A percentile compares a stretch with the other conserved stretches of the same genome.
Conservation (phyloP, 2,797 vertebrate species). For the Cirrhinus molitorella region DNA sequence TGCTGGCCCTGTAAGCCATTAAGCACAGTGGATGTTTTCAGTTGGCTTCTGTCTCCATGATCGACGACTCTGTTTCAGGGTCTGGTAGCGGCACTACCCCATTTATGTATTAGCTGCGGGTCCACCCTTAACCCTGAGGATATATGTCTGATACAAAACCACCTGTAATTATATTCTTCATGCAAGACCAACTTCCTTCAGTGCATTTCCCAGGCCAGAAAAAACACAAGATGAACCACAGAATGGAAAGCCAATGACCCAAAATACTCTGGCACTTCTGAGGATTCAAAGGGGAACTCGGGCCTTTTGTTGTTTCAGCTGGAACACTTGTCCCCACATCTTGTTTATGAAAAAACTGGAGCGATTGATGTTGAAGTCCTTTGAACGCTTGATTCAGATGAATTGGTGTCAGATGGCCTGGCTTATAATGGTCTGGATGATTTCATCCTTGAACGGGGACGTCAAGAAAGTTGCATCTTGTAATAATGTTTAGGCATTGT, state of each 20-base stretch:
- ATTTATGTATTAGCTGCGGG: constrained; percentile 70
- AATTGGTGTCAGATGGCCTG: constrained; percentile 57
- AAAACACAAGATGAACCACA: constrained; percentile 70
- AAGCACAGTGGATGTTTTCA: constrained; percentile 68
- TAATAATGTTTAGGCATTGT: constrained; percentile 28
- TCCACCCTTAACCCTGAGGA: constrained; percentile 70
- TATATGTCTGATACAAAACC: constrained; percentile 66
- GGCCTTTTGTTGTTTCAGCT: constrained; percentile 71
- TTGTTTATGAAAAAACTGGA: constrained; percentile 58
- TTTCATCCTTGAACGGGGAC: constrained; percentile 50
- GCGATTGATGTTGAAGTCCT: constrained; percentile 63
- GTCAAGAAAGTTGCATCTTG: constrained; percentile 48
- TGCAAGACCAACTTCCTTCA: constrained; percentile 68
- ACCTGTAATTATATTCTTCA: constrained; percentile 73
- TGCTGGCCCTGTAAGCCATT: constrained; percentile 50
- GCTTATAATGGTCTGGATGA: constrained; percentile 49
- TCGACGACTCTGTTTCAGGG: constrained; percentile 70
- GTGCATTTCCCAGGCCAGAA: constrained; percentile 67
- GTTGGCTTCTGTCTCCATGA: constrained; percentile 67
- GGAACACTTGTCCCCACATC: constrained; percentile 67
- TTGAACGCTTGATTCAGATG: constrained; percentile 60
- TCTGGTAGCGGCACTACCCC: constrained; percentile 65
- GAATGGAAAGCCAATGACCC: constrained; percentile 67
- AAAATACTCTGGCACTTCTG: constrained; percentile 68
- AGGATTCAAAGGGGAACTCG: constrained; percentile 67